These are phyloP conservation scores for Thamnophis elegans DNA, from an alignment of 2,797 vertebrate species.

Conservation along the genomic window DNA sequence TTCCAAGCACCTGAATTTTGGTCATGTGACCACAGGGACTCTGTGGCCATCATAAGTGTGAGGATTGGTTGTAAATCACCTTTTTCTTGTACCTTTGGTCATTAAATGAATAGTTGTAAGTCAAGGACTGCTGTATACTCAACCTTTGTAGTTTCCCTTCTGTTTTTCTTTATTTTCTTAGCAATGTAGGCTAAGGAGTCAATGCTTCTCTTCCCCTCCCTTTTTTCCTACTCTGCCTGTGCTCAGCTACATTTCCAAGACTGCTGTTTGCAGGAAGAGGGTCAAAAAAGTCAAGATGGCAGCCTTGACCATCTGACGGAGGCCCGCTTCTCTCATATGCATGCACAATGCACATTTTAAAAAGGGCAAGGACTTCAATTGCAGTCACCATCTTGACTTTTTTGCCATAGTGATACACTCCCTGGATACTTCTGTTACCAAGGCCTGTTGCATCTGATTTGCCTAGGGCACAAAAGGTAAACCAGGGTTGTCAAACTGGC, in stretches of 20 bases:
- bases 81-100: not conserved
- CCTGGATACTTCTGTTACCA: not conserved
- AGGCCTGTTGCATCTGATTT: not conserved
- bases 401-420: not conserved
- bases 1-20: not conserved
- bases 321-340: not conserved
- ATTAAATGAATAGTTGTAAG: not conserved
- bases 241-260: not conserved
- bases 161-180: not conserved
- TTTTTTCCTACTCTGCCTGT: not conserved
- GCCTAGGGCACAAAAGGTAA: not conserved
- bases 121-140: not conserved
- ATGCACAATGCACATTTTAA: not conserved
- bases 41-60: not conserved
- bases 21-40: not conserved
- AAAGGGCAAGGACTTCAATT: not conserved
- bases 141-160: not conserved
- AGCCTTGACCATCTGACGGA: not conserved
- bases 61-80: not conserved
- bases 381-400: not conserved
- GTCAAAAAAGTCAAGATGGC: not conserved
- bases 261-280: not conserved
- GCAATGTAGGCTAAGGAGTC: not conserved
- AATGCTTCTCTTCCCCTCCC: not conserved
- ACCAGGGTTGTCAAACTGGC: too few relatives aligned